These are phyloP conservation scores for Perithous albicinctus DNA, from an alignment of 2,888 invertebrate species.

Conservation along the genomic window DNA sequence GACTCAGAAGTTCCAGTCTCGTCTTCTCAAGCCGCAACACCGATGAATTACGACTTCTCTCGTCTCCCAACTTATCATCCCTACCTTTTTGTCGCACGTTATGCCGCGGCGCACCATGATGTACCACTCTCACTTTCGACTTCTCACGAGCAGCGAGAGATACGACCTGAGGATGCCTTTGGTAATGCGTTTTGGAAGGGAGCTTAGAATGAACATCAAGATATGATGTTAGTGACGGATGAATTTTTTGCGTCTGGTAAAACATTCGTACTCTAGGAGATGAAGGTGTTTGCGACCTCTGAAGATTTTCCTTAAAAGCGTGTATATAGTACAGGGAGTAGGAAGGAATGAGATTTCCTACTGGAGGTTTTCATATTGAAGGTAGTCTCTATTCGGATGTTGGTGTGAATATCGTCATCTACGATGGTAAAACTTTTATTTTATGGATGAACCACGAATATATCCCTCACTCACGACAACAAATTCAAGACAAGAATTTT, in stretches of 20 bases:
- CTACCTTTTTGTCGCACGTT: background rate
- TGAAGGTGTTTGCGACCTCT: background rate
- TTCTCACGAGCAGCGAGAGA: background rate
- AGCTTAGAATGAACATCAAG: background rate
- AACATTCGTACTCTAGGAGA: background rate
- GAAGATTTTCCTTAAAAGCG: background rate
- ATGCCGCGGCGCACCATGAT: background rate
- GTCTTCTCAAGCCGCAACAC: constrained; percentile 7
- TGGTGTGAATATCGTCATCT: constrained; percentile 10
- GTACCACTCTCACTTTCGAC: constrained; percentile 16
- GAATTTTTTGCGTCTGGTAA: background rate
- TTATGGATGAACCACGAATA: too few species aligned
- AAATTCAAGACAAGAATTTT: too few species aligned
- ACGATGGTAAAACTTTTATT: background rate
- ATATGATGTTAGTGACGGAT: background rate
- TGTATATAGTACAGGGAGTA: background rate
- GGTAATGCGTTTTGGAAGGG: background rate
- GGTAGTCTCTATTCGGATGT: background rate
- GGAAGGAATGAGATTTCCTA: background rate
- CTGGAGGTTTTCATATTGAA: background rate
- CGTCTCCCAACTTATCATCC: constrained; percentile 24
- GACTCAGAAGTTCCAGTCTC: background rate
- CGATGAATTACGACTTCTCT: constrained; percentile 4
- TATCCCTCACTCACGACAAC: background rate
- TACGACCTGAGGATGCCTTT: background rate